These are phyloP conservation scores for Agrochola macilenta DNA, from an alignment of 2,888 invertebrate species.

Conservation along the genomic window DNA sequence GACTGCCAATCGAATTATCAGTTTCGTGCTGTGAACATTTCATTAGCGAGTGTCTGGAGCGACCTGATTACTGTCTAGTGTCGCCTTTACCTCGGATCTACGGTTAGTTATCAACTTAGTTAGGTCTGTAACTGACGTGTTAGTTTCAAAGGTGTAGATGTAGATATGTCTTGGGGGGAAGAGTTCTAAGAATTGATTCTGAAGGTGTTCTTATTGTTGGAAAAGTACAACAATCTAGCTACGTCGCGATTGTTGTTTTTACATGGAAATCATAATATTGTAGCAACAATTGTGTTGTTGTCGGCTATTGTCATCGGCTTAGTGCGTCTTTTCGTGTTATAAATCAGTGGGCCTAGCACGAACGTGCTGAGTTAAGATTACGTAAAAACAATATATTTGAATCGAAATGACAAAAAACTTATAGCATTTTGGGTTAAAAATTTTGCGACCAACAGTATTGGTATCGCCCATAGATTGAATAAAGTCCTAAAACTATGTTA, in stretches of 20 bases:
- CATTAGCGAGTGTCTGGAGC: constrained; percentile 52
- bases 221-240: neutral
- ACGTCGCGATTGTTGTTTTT: constrained; percentile 16
- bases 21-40: constrained; percentile 60
- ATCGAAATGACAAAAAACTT: neutral
- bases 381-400: neutral
- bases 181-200: constrained; percentile 10
- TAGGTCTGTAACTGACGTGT: constrained; percentile 11
- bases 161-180: neutral
- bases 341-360: neutral
- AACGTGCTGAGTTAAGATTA: neutral
- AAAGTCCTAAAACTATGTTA: neutral
- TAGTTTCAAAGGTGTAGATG: constrained; percentile 15
- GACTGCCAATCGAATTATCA: constrained; percentile 69
- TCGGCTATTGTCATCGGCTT: neutral
- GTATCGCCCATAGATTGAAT: neutral
- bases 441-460: neutral
- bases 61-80: constrained; percentile 36
- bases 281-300: constrained; percentile 5
- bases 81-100: constrained; percentile 28
- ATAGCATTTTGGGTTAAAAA: neutral
- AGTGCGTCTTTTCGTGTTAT: neutral
- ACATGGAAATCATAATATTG: constrained; percentile 13
- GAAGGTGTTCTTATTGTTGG: constrained; percentile 20
- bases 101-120: constrained; percentile 30